A percentile compares a stretch with the other conserved stretches of the same genome.
Evolutionary conservation across 1,140 invertebrate genomes (phyloP).

Genomic region (Neodiprion virginianus): DNA sequence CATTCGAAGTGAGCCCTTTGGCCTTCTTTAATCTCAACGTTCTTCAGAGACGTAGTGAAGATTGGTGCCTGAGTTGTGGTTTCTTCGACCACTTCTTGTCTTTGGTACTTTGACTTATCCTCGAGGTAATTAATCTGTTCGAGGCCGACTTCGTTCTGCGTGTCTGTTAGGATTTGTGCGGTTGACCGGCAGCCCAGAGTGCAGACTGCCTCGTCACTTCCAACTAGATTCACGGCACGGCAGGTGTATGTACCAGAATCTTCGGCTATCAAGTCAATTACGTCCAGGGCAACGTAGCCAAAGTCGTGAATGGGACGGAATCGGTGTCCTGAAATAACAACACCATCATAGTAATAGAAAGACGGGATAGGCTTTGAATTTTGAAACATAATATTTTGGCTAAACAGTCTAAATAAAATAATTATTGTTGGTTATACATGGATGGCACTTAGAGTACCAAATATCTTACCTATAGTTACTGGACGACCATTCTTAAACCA

Average conservation of each 20-base stretch:
- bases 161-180: conserved; percentile 80
- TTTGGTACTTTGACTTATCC: conserved; percentile 79
- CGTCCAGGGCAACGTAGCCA: conserved; percentile 92
- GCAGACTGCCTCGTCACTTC: conserved; percentile 84
- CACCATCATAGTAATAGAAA: conserved; percentile 18
- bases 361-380: not conserved
- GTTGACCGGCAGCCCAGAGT: conserved; percentile 74
- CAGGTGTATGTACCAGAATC: conserved; percentile 95
- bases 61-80: conserved; percentile 87
- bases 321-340: conserved; percentile 71
- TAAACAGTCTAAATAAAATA: not conserved
- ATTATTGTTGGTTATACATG: not conserved
- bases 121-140: conserved; percentile 89
- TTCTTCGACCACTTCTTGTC: conserved; percentile 79
- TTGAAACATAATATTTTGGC: not conserved
- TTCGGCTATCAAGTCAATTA: conserved; percentile 90
- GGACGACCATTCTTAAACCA: conserved; percentile 93
- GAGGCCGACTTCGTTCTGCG: conserved; percentile 83
- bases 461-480: conserved; percentile 74
- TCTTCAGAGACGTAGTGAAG: conserved; percentile 90
- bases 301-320: conserved; percentile 96
- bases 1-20: conserved; percentile 96
- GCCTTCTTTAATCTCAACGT: conserved; percentile 92
- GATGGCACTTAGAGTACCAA: conserved; percentile 2
- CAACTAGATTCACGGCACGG: conserved; percentile 87